These are phyloP conservation scores for Grallaria varia DNA, from an alignment of 2,113 vertebrate genomes.

Conservation along the genomic window DNA sequence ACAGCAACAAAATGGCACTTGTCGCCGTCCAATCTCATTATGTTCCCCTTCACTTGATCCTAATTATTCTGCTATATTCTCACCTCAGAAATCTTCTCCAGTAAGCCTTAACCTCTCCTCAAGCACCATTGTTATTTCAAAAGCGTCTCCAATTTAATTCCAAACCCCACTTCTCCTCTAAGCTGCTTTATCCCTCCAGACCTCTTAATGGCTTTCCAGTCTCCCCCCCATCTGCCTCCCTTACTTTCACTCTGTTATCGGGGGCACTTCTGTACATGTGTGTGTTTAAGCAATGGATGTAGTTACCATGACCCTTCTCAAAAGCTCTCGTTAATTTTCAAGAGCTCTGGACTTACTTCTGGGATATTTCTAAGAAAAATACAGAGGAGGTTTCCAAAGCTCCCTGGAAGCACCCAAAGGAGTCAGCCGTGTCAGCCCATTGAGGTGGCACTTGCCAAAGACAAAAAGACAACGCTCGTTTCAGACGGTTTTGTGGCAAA, in stretches of 20 bases:
- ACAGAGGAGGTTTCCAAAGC: not conserved
- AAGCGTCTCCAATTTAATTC: slow-evolving; percentile 10
- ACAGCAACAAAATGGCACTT: not conserved
- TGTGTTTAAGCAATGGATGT: not conserved
- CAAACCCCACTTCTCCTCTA: not conserved
- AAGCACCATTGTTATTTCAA: slow-evolving; percentile 4
- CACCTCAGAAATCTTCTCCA: slow-evolving; percentile 11
- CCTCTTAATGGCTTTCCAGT: not conserved
- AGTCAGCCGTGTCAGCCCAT: not conserved
- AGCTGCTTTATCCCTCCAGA: not conserved
- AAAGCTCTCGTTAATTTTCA: not conserved
- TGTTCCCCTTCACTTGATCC: slow-evolving; percentile 33
- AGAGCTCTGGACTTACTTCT: not conserved
- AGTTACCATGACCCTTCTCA: not conserved
- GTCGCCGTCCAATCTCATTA: slow-evolving; percentile 4
- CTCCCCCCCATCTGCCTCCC: not conserved
- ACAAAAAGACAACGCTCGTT: not conserved
- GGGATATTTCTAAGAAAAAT: not conserved
- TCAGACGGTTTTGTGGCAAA: not conserved
- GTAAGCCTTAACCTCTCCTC: slow-evolving; percentile 1
- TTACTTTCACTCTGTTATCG: not conserved
- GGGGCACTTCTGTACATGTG: not conserved
- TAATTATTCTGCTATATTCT: slow-evolving; percentile 27
- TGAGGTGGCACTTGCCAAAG: not conserved
- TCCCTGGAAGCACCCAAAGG: not conserved